Base-by-base conservation (phyloP, 2,888 invertebrate species). In the Drosophila diplacantha region DNA sequence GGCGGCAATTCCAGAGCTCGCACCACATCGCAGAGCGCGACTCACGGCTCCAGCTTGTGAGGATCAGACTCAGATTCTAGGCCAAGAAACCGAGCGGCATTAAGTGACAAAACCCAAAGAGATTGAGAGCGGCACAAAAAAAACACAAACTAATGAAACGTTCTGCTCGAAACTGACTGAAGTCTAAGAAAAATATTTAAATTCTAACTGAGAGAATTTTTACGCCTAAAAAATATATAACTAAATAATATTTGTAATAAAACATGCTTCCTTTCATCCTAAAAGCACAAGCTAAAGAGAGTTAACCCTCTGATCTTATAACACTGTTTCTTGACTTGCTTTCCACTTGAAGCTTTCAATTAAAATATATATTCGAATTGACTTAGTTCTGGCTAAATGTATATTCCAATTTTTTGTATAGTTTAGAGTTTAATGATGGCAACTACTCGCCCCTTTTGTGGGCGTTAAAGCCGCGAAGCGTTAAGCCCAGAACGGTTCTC, bases 11-110 rank as follows among this genome's bases (percentile, higher is more conserved):
- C 49, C 60, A 41, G 38, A 60, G 47, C 61, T 41, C 31, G 50
- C 61, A 61, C 60, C 50, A 61, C 60, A 61, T 61, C 43, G 60
- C 61, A 50, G 61, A 26, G 50, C 59, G 35, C 60, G 60, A 35
- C 20, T 41, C 35, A 47, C 60, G 47, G 47, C 58, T 58, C 58
- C 59, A 41, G 58, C 34, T 59, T 29, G 29, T 29, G 18, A 49
- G n/a, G 49, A 41, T 49, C 20, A 31, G 35, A 49, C 24, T 41
- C 29, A 58, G 59, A 31, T 20, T 59, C 60, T 60, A 29, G 1
- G 14, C 20, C 37, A 24, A 29, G 5, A 59, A 38, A 32, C 18
- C 31, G 5, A 44, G 18, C 9, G 34, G 8, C 20, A 26, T 26
- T 44, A 14, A 18, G 44, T 29, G 29, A 44, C 44, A 44, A 3